phyloP scores from a whole-genome alignment of 2,113 vertebrate species.

The Thamnophis sirtalis region DNA sequence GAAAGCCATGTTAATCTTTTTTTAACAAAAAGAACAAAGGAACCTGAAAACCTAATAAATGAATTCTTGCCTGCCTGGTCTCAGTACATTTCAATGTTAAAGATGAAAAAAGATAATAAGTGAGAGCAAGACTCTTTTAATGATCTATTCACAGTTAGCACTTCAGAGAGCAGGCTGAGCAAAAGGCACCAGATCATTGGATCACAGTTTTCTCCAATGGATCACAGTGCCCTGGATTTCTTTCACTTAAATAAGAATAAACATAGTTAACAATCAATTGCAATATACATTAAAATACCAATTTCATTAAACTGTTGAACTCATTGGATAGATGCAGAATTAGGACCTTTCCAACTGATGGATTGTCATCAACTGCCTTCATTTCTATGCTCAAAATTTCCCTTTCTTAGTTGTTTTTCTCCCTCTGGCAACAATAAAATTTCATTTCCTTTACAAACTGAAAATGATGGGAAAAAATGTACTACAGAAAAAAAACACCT shows the following conservation, averaged over 20 bases:
- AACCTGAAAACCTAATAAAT: neutral
- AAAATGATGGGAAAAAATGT: neutral
- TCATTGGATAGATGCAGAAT: neutral
- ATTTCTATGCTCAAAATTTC: neutral
- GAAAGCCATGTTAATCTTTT: neutral
- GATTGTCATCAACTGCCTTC: neutral
- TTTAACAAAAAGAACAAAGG: neutral
- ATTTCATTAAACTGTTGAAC: neutral
- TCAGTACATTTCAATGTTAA: neutral
- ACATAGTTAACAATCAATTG: neutral
- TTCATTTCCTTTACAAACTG: neutral
- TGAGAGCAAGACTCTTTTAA: neutral
- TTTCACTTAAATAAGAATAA: neutral
- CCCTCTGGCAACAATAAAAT: neutral
- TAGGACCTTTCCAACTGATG: neutral
- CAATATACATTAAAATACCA: neutral
- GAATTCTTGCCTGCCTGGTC: neutral
- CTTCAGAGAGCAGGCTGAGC: neutral
- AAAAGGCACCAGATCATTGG: neutral
- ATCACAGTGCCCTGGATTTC: neutral
- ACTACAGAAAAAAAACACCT: neutral
- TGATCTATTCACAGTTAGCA: neutral
- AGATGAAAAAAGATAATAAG: neutral
- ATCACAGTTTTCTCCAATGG: neutral
- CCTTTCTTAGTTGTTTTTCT: neutral